Base-by-base conservation (phyloP, 2,797 vertebrate genomes). In the Gymnopithys bicolor region DNA sequence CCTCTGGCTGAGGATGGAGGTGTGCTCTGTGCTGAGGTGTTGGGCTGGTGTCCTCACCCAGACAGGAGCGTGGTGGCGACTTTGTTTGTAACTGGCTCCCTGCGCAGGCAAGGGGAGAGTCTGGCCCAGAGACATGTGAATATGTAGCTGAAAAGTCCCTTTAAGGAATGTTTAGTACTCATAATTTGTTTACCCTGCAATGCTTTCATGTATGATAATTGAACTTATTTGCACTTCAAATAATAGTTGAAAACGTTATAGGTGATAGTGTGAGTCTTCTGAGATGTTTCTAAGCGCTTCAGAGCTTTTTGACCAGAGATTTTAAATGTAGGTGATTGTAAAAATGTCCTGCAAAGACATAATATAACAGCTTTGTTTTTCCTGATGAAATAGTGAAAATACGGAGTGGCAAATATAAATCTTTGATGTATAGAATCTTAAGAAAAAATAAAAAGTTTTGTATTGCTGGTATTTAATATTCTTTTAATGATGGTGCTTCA, bases 151-250 rank as follows among this genome's bases (percentile, higher is more conserved):
- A 80, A 56, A 87, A 85, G 37, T 51, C 30, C 25, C n/a, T 80
- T 85, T 43, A 87, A 91, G 41, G n/a, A 41, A 28, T 56, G 13
- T 76, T 69, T 56, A 43, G 21, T 78, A 33, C n/a, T 88, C 63
- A 27, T 0, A 32, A 7, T 23, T 37, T 63, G 22, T n/a, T 46
- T 4, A 4, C 5, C 13, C 6, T 0, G 0, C 2, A 19, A 12
- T 49, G 27, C 64, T 85, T 89, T 89, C 7, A 25, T 45, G 21
- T 75, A 32, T 55, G 67, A 59, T 83, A 89, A 60, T 79, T 90
- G 15, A 80, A 82, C 11, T 94, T 84, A 79, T 6, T 82, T 87
- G 30, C 58, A 51, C 37, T 87, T 95, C 52, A n/a, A 5, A 21
- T 52, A 80, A 32, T 73, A 83, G 28, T 52, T 89, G 51, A 56